Conservation (phyloP, 2,113 vertebrate genomes). For the Sardina pilchardus region DNA sequence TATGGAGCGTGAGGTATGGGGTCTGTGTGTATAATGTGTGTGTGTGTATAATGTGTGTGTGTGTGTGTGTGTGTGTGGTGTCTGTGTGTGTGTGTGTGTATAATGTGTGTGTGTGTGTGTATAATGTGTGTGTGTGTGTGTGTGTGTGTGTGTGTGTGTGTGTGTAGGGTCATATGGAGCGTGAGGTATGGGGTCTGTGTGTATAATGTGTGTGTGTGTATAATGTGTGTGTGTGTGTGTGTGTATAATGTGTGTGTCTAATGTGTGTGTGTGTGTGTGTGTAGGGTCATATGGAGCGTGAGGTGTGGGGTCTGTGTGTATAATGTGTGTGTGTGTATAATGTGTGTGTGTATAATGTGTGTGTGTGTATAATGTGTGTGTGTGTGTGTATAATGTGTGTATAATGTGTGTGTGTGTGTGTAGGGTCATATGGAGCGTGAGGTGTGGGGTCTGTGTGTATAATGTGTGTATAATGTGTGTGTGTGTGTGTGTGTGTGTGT, state of each 20-base stretch:
- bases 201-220: too few relatives aligned
- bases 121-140: slow-evolving; percentile 13
- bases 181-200: too few relatives aligned
- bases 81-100: too few relatives aligned
- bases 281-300: too few relatives aligned
- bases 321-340: neutral
- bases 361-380: neutral
- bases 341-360: neutral
- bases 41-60: neutral
- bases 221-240: slow-evolving; percentile 5
- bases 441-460: too few relatives aligned
- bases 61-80: slow-evolving; percentile 18
- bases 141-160: neutral
- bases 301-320: neutral
- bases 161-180: too few relatives aligned
- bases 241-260: neutral
- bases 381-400: neutral
- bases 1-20: too few relatives aligned
- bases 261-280: neutral
- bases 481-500: neutral
- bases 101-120: slow-evolving; percentile 52
- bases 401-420: slow-evolving; percentile 16
- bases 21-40: neutral
- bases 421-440: too few relatives aligned
- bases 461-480: slow-evolving; percentile 14